These are phyloP conservation scores for Meloidogyne chitwoodi DNA, from an alignment of 1,140 invertebrate genomes.

Conservation along the genomic window DNA sequence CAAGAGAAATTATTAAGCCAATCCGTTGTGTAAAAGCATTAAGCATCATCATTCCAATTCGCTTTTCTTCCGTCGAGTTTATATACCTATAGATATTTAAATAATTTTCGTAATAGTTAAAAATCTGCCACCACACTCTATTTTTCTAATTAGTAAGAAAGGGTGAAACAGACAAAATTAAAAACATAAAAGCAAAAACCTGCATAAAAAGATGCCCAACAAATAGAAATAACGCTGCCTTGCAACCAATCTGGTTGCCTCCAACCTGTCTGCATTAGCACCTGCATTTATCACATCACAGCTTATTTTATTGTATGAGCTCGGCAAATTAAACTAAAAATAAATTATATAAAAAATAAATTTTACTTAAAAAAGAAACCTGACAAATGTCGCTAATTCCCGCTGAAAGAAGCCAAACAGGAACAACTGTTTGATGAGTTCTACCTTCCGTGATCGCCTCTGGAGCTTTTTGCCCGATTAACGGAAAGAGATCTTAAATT, in stretches of 20 bases:
- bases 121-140: no score
- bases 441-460: neutral
- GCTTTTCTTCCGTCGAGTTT: neutral
- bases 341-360: neutral
- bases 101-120: neutral
- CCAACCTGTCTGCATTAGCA: neutral
- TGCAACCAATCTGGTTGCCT: neutral
- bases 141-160: no score
- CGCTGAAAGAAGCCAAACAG: slow-evolving; percentile 11
- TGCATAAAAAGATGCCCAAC: slow-evolving; percentile 13
- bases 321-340: slow-evolving; percentile 5
- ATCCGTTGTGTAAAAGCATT: slow-evolving; percentile 10
- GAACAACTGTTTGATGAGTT: neutral
- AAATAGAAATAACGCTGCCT: slow-evolving; percentile 9
- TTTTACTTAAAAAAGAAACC: slow-evolving; percentile 1
- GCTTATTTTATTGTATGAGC: neutral
- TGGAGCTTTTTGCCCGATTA: slow-evolving; percentile 10
- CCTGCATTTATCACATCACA: slow-evolving; percentile 4
- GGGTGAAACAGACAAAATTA: no score
- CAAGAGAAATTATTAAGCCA: neutral
- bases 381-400: slow-evolving; percentile 1
- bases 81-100: neutral
- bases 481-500: neutral
- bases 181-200: neutral
- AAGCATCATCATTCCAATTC: slow-evolving; percentile 1